Base-by-base conservation (phyloP, 1,140 invertebrate genomes). In the Trichonephila inaurata region DNA sequence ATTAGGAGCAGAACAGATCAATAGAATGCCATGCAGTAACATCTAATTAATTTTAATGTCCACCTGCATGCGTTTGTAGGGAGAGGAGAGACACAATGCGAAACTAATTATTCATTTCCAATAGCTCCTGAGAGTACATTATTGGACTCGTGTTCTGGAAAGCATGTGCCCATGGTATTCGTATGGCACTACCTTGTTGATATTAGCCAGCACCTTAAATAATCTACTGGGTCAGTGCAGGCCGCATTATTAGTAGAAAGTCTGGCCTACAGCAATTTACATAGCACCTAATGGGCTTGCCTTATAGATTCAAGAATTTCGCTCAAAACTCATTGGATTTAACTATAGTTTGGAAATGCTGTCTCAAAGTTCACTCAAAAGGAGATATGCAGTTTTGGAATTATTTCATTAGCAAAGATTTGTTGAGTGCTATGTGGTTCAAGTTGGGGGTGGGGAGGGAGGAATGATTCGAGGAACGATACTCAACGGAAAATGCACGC, bases 101-200 rank as follows among this genome's bases (percentile, higher is more conserved):
- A 81, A 81, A 81, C 89, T 81, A 90, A 90, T 90, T 90, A 90
- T 90, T 90, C 89, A 90, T 90, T 90, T 90, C 89, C 89, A 62
- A 90, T 90, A 81, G 62, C 66, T 89, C 28, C 87, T 64, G 28
- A 40, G 64, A 69, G 87, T 44, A 58, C 66, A 69, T 69, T 89
- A 89, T 69, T 89, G 87, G 87, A 72, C 66, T 89, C 66, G 58
- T 61, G 44, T 81, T 81, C 69, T 81, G 10, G 7, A 44, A 51
- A 24, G 19, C 69, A 62, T 77, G 62, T 21, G 28, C 18, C 72
- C 21, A 12, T 40, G 28, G 72, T 77, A 40, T 28, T 77, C 14
- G 72, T 14, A 18, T 3, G n/a, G 66, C 66, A 10, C n/a, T 69
- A 28, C 72, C 72, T 77, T 77, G 72, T 61, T 87, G 62, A 72